These are phyloP conservation scores for Lucilia sericata DNA, from an alignment of 1,140 invertebrate species.

Conservation along the genomic window DNA sequence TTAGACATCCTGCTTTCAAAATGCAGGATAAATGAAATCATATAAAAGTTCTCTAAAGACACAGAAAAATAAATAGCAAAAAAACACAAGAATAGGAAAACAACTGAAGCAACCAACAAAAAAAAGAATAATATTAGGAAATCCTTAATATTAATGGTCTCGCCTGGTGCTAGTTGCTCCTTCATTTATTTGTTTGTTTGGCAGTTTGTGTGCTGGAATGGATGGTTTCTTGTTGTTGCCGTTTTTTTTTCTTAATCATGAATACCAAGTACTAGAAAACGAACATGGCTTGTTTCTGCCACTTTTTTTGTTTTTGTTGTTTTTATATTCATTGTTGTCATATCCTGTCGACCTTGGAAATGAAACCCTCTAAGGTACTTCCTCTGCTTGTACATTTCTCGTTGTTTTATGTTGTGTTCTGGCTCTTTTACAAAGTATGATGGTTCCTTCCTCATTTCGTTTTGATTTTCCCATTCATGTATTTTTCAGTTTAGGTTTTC, in stretches of 20 bases:
- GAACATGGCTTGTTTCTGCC: constrained; percentile 19
- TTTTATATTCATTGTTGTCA: constrained; percentile 25
- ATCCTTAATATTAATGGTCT: constrained; percentile 43
- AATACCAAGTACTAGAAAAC: neutral
- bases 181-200: neutral
- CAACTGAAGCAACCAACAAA: neutral
- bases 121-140: constrained; percentile 39
- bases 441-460: constrained; percentile 24
- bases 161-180: constrained; percentile 31
- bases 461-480: neutral
- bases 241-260: neutral
- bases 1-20: neutral
- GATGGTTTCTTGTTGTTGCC: constrained; percentile 10
- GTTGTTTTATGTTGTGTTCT: neutral
- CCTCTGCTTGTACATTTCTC: neutral
- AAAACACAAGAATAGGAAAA: neutral
- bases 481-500: neutral
- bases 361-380: constrained; percentile 28
- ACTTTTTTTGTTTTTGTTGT: constrained; percentile 10
- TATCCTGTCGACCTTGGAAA: constrained; percentile 38
- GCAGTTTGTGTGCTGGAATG: neutral
- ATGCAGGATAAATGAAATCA: neutral
- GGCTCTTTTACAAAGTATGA: neutral
- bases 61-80: neutral
- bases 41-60: neutral